phyloP scores from a whole-genome alignment of 1,140 invertebrate genomes.

The Nebria ingens region DNA sequence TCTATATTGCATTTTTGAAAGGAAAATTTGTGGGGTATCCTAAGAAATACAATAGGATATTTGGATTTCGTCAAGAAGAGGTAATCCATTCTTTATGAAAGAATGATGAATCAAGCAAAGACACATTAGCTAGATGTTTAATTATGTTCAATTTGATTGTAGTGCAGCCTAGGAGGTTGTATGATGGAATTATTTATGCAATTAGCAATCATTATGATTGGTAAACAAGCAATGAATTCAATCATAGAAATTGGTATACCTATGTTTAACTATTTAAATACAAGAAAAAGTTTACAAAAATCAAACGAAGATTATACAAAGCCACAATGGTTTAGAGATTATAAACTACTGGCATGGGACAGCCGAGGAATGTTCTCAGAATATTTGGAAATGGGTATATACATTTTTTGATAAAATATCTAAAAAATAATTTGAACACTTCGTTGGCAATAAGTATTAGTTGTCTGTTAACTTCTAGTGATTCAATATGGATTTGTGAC shows the following conservation, averaged over 20 bases:
- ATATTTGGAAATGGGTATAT: constrained; percentile 77
- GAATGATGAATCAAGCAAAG: not conserved
- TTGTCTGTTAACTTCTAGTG: constrained; percentile 41
- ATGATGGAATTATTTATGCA: constrained; percentile 75
- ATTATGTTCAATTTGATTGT: constrained; percentile 16
- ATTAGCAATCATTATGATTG: constrained; percentile 75
- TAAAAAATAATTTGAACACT: constrained; percentile 12
- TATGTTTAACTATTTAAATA: constrained; percentile 36
- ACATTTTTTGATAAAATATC: constrained; percentile 13
- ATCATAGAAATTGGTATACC: constrained; percentile 65
- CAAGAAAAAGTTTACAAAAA: constrained; percentile 18
- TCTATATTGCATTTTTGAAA: constrained; percentile 81
- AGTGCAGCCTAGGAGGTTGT: constrained; percentile 73
- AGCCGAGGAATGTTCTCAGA: constrained; percentile 63
- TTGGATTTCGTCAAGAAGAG: constrained; percentile 60
- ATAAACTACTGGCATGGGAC: constrained; percentile 55
- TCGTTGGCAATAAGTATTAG: not conserved
- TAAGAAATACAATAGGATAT: constrained; percentile 59
- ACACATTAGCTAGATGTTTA: constrained; percentile 8
- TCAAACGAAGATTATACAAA: constrained; percentile 28
- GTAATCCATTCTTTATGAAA: constrained; percentile 35
- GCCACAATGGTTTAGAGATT: constrained; percentile 71
- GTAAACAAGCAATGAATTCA: constrained; percentile 73
- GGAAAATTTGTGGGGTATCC: constrained; percentile 71
- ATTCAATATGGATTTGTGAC: constrained; percentile 82